These are phyloP conservation scores for Stichopus horrens DNA, from an alignment of 53 echinoderm and acorn worm species.

Conservation along the genomic window DNA sequence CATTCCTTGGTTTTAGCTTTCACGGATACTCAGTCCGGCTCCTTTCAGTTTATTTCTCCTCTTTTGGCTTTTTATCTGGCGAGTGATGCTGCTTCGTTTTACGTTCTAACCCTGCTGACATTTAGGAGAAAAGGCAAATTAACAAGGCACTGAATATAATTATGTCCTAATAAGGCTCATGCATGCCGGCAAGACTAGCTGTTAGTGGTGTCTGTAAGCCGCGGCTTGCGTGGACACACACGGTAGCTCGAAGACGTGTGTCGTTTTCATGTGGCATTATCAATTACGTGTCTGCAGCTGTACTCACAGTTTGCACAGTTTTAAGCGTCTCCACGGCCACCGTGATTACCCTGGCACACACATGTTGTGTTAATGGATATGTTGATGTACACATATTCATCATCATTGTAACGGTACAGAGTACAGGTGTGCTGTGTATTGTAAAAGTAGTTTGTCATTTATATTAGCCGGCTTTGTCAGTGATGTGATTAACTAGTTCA, in stretches of 20 bases:
- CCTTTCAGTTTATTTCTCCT: not conserved
- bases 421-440: too few relatives aligned
- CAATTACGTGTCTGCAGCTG: not conserved
- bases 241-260: too few relatives aligned
- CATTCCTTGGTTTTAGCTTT: not conserved
- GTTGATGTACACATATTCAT: too few relatives aligned
- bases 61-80: not conserved
- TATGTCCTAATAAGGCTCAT: not conserved
- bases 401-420: too few relatives aligned
- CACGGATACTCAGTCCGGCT: not conserved
- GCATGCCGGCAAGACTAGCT: not conserved
- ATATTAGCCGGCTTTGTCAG: too few relatives aligned
- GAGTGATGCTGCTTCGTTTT: not conserved
- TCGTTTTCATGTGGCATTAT: too few relatives aligned
- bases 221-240: not conserved
- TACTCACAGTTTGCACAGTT: not conserved
- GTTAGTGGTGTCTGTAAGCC: not conserved
- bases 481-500: too few relatives aligned
- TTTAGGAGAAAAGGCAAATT: constrained; percentile 1
- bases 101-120: not conserved
- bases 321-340: too few relatives aligned
- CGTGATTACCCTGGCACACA: too few relatives aligned
- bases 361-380: too few relatives aligned
- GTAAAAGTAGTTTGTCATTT: too few relatives aligned
- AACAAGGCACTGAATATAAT: constrained; percentile 10